Evolutionary conservation across 30 jellyfish, hydroid and myxozoan genomes (phyloP).

Genomic region (Chrysaora quinquecirrha): DNA sequence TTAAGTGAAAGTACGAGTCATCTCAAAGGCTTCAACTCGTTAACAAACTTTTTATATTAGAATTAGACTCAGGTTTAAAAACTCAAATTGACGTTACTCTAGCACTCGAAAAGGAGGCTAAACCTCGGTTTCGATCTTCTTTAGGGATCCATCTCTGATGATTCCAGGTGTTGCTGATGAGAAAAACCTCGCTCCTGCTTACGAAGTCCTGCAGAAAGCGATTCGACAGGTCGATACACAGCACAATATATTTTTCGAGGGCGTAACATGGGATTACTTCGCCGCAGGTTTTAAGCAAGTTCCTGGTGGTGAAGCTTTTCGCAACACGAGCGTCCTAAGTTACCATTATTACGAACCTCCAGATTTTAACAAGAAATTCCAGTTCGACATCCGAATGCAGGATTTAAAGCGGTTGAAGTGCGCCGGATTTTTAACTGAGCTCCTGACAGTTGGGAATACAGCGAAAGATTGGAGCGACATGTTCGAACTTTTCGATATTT

Average conservation of each 20-base stretch:
- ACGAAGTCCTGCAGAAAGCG: constrained; percentile 95
- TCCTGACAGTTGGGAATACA: constrained; percentile 81
- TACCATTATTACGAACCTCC: constrained; percentile 99
- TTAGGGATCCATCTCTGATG: constrained; percentile 83
- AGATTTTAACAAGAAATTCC: constrained; percentile 83
- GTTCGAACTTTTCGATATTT: constrained; percentile 75
- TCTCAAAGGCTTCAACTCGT: too few species aligned
- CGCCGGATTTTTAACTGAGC: constrained; percentile 90
- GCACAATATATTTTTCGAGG: constrained; percentile 59
- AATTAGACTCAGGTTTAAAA: too few species aligned
- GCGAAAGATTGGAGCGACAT: constrained; percentile 70
- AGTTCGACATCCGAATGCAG: constrained; percentile 84
- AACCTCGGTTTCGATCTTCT: constrained; percentile 38
- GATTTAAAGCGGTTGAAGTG: constrained; percentile 86
- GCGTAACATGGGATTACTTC: constrained; percentile 93
- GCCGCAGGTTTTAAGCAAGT: constrained; percentile 90
- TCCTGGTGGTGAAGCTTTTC: constrained; percentile 88
- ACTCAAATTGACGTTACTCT: too few species aligned
- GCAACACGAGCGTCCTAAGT: constrained; percentile 91
- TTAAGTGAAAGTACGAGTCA: too few species aligned
- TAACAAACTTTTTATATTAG: too few species aligned
- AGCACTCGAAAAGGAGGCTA: too few species aligned
- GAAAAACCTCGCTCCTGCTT: constrained; percentile 89
- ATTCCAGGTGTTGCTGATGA: constrained; percentile 94
- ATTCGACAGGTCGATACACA: constrained; percentile 84